phyloP scores from a whole-genome alignment of 2,888 invertebrate species.

The Drosophila maculinotata region DNA sequence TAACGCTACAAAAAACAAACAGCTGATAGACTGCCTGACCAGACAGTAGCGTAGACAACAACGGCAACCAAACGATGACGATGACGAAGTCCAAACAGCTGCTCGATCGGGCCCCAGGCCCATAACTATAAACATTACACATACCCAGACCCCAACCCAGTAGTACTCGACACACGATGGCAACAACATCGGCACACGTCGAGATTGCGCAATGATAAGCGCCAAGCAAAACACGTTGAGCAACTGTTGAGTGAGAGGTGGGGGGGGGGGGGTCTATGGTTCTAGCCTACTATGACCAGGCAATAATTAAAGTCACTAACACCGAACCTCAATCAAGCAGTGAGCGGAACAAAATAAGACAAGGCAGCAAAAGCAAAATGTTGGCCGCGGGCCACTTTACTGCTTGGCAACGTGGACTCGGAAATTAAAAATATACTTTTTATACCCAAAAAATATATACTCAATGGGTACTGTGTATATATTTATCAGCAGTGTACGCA shows the following conservation, averaged over 20 bases:
- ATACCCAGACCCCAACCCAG: background rate
- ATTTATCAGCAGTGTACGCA: slow-evolving; percentile 29
- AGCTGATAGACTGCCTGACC: slow-evolving; percentile 23
- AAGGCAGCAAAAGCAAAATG: background rate
- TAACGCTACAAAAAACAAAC: slow-evolving; percentile 16
- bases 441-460: slow-evolving; percentile 14
- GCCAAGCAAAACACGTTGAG: slow-evolving; percentile 34
- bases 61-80: slow-evolving; percentile 10
- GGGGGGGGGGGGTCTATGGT: background rate
- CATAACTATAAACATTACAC: too few relatives aligned
- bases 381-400: slow-evolving; percentile 20
- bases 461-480: slow-evolving; percentile 13
- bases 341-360: slow-evolving; percentile 11
- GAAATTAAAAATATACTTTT: slow-evolving; percentile 33
- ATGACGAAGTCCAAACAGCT: slow-evolving; percentile 29
- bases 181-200: slow-evolving; percentile 20
- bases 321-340: slow-evolving; percentile 47
- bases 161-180: slow-evolving; percentile 6
- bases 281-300: slow-evolving; percentile 8
- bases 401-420: slow-evolving; percentile 49
- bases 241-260: slow-evolving; percentile 7
- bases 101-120: slow-evolving; percentile 2
- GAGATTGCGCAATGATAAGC: slow-evolving; percentile 37
- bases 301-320: slow-evolving; percentile 10
- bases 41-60: slow-evolving; percentile 19